Evolutionary conservation across 2,797 vertebrate genomes (phyloP).

Genomic region (Myripristis murdjan): DNA sequence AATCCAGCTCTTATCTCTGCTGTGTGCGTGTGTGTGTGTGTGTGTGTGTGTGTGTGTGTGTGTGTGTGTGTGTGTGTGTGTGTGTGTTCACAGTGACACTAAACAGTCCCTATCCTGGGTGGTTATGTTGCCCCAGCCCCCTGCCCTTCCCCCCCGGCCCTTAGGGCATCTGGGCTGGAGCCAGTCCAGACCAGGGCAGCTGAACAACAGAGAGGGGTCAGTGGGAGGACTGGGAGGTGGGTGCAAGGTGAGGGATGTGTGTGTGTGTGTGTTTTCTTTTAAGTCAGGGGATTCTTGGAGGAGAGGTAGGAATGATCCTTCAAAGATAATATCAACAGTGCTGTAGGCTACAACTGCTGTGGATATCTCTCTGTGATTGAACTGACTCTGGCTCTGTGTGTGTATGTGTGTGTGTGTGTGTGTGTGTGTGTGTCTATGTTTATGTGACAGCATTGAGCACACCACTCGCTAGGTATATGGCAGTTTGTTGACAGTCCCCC

Average conservation of each 20-base stretch:
- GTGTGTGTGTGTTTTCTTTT: not conserved
- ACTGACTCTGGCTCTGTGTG: too few relatives aligned
- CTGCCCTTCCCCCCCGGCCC: not conserved
- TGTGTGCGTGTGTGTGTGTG: too few relatives aligned
- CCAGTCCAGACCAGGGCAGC: conserved; percentile 33
- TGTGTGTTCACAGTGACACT: conserved; percentile 38
- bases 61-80: too few relatives aligned
- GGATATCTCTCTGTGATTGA: conserved; percentile 10
- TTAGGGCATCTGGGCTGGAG: conserved; percentile 46
- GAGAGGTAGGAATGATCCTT: conserved; percentile 8
- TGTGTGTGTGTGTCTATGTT: not conserved
- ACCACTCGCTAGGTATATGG: not conserved
- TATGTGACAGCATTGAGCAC: not conserved
- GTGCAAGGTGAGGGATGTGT: not conserved
- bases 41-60: conserved; percentile 1
- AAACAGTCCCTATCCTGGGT: conserved; percentile 47
- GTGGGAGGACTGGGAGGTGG: not conserved
- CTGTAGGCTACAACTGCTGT: conserved; percentile 27
- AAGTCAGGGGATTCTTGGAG: not conserved
- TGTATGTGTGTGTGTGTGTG: too few relatives aligned
- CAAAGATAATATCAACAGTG: conserved; percentile 27
- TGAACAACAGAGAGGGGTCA: conserved; percentile 9
- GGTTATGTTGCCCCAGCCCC: conserved; percentile 17
- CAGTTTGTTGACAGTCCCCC: too few relatives aligned
- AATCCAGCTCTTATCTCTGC: conserved; percentile 18